Percentiles rank a stretch among this genome's conserved stretches.
phyloP scores from a whole-genome alignment of 1,140 invertebrate species.

The Leptinotarsa texana region DNA sequence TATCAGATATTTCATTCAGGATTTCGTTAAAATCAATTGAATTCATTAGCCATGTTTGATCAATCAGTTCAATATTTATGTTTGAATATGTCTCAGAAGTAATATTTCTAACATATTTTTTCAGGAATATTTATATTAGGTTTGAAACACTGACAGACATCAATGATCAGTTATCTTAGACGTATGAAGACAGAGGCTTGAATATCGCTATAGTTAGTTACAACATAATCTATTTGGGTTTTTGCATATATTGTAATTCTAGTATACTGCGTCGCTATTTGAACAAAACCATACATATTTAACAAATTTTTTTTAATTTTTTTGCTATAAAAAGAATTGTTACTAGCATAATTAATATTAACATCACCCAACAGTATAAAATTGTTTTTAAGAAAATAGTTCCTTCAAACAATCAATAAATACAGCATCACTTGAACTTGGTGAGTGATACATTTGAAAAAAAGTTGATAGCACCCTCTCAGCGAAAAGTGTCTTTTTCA shows the following conservation, averaged over 20 bases:
- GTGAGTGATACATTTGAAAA: neutral
- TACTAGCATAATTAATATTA: slow-evolving; percentile 1
- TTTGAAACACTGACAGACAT: slow-evolving; percentile 9
- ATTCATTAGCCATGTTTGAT: slow-evolving; percentile 16
- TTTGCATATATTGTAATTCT: slow-evolving; percentile 15
- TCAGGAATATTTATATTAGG: slow-evolving; percentile 17
- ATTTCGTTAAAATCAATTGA: slow-evolving; percentile 18
- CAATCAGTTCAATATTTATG: slow-evolving; percentile 14
- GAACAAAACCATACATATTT: slow-evolving; percentile 18
- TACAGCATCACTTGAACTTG: neutral
- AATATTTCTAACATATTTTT: slow-evolving; percentile 14
- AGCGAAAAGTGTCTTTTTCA: too few relatives aligned
- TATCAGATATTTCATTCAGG: slow-evolving; percentile 12
- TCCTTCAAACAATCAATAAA: neutral
- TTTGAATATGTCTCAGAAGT: slow-evolving; percentile 16
- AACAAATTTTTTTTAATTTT: neutral
- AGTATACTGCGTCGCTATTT: slow-evolving; percentile 11
- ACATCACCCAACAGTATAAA: neutral
- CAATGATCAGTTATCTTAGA: slow-evolving; percentile 15
- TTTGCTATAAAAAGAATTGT: slow-evolving; percentile 3
- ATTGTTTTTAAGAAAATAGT: neutral
- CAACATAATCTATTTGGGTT: slow-evolving; percentile 14
- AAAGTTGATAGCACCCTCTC: too few relatives aligned
- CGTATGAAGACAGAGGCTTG: slow-evolving; percentile 1
- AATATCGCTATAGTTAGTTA: slow-evolving; percentile 9